phyloP scores from a whole-genome alignment of 1,140 invertebrate species.

The Theocolax elegans region DNA sequence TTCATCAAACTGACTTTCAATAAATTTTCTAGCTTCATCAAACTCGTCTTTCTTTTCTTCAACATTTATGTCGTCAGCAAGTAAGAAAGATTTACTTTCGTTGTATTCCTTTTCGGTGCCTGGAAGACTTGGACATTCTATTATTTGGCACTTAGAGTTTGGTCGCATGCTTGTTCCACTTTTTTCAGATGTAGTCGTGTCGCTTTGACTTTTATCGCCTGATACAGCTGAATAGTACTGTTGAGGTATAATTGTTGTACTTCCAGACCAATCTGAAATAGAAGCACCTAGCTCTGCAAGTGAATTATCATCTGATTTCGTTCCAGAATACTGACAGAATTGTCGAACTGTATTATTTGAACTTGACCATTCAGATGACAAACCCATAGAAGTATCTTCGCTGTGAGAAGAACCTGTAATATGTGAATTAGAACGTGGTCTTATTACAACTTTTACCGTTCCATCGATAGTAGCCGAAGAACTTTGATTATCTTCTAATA shows the following conservation, averaged over 20 bases:
- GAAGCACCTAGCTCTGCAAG: conserved; percentile 70
- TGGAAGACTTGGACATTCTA: conserved; percentile 44
- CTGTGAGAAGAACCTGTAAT: conserved; percentile 78
- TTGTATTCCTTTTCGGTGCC: not conserved
- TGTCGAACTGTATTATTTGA: conserved; percentile 82
- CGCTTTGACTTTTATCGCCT: conserved; percentile 62
- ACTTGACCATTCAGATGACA: conserved; percentile 87
- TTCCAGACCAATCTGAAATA: conserved; percentile 72
- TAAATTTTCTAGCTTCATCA: conserved; percentile 58
- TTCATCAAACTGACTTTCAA: conserved; percentile 60
- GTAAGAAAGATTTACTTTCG: conserved; percentile 31
- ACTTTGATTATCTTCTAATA: conserved; percentile 63
- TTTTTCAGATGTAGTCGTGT: conserved; percentile 63
- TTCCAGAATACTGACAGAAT: conserved; percentile 74
- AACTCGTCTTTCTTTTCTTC: conserved; percentile 51
- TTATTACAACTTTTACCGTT: conserved; percentile 80
- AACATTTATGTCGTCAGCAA: conserved; percentile 17
- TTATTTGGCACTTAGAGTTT: conserved; percentile 57
- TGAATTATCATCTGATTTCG: conserved; percentile 71
- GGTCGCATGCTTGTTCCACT: conserved; percentile 61
- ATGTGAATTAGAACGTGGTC: conserved; percentile 78
- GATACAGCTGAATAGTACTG: conserved; percentile 57
- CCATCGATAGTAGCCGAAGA: conserved; percentile 77
- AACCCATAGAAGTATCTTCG: conserved; percentile 84
- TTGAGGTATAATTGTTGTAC: conserved; percentile 65